Evolutionary conservation across 37 sponge, comb jelly and placozoan species (phyloP), one percentile per base, ranked within the genome.

Genomic region (Haliclona indistincta): DNA sequence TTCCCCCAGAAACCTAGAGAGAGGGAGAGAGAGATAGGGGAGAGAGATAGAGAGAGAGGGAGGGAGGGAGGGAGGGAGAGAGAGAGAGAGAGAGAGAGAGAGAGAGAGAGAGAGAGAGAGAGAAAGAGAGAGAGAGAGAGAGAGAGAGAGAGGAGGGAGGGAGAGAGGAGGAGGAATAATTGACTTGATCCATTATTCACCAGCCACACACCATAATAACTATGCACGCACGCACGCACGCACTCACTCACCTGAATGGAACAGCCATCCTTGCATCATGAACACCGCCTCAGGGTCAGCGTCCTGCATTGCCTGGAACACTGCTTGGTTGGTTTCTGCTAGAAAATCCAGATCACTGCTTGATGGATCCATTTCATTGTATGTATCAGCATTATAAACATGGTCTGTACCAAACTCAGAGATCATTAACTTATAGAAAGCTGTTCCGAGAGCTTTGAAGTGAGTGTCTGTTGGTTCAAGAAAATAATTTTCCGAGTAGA

Each of bases 211-310:
- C n/a, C n/a, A n/a, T n/a, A n/a, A n/a, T n/a, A n/a, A n/a, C n/a
- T n/a, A n/a, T n/a, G n/a, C n/a, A n/a, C n/a, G n/a, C n/a, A n/a
- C n/a, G n/a, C n/a, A n/a, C n/a, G n/a, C n/a, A n/a, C n/a, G n/a
- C n/a, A n/a, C 26, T 35, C 2, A 55, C 71, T 11, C 40, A 70
- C 67, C 66, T 5, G 33, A 32, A 1, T 49, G 82, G 41, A 88
- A 88, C 42, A 88, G 74, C 89, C 89, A 88, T 43, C 89, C 89
- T 52, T 88, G 89, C 89, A 88, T 88, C 13, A 88, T 32, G 41
- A 70, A 88, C 28, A 83, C 61, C 4, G 80, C 84, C 38, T 82
- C 80, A 0, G 41, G 28, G 43, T 88, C 89, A 5, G 58, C 79
- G 28, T 44, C 29, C 1, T 30, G 17, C 84, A 88, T 84, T 0